phyloP scores from a whole-genome alignment of 1,140 invertebrate genomes.

The Zaprionus ornatus region DNA sequence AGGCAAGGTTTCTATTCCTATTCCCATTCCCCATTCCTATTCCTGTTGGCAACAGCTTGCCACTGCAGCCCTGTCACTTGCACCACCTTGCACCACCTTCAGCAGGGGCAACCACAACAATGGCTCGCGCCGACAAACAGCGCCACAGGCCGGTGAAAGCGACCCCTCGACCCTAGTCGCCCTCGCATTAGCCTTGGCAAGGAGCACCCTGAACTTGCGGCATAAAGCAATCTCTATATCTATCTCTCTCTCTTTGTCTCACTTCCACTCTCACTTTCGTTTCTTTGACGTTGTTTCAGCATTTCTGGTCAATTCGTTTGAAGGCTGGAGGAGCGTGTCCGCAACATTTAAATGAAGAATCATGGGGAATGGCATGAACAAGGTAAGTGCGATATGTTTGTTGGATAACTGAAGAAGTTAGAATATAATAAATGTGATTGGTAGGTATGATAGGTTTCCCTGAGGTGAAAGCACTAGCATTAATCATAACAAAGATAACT shows the following conservation, averaged over 20 bases:
- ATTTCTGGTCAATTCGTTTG: conserved; percentile 59
- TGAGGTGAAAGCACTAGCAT: too few relatives aligned
- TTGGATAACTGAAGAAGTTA: neutral
- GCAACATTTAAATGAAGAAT: conserved; percentile 82
- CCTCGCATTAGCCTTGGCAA: conserved; percentile 43
- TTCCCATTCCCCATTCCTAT: neutral
- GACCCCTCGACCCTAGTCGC: neutral
- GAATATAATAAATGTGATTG: neutral
- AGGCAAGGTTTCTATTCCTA: conserved; percentile 1
- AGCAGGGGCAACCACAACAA: conserved; percentile 45
- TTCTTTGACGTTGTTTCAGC: conserved; percentile 55
- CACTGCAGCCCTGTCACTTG: conserved; percentile 49
- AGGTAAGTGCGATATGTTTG: conserved; percentile 84
- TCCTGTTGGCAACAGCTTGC: conserved; percentile 52
- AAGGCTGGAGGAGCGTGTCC: conserved; percentile 52
- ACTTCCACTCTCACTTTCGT: neutral
- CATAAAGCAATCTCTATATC: conserved; percentile 40
- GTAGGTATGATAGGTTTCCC: too few relatives aligned
- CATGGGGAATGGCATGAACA: conserved; percentile 92
- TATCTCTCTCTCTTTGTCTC: too few relatives aligned
- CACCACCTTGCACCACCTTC: conserved; percentile 37
- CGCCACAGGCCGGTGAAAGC: neutral
- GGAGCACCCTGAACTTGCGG: conserved; percentile 61
- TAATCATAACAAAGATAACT: too few relatives aligned
- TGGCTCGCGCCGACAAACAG: conserved; percentile 25